Percentiles rank a stretch among this genome's conserved stretches.
phyloP scores from a whole-genome alignment of 2,113 vertebrate genomes.

The Spheniscus mendiculus region DNA sequence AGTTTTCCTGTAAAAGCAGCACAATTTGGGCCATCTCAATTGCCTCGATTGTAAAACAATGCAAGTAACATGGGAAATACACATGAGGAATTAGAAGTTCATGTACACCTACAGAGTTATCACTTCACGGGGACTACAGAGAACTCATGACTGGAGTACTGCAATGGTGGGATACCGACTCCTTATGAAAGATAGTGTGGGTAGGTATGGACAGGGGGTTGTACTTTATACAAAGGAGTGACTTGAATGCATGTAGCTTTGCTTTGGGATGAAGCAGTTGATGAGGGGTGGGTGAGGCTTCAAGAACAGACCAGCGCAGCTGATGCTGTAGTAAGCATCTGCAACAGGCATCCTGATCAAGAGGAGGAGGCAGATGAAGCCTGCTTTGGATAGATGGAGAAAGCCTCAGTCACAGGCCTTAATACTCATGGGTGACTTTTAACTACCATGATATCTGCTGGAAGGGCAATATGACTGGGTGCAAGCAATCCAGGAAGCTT shows the following conservation, averaged over 20 bases:
- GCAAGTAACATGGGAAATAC: neutral
- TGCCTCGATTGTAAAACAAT: neutral
- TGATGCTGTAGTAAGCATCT: neutral
- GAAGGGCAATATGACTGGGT: neutral
- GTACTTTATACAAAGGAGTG: neutral
- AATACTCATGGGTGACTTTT: neutral
- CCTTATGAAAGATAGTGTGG: neutral
- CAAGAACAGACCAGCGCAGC: neutral
- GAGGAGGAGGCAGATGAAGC: neutral
- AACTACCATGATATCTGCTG: neutral
- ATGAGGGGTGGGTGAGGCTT: neutral
- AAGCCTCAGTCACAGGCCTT: neutral
- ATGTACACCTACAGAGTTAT: neutral
- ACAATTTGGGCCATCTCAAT: neutral
- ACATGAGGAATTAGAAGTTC: neutral
- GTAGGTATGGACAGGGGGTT: neutral
- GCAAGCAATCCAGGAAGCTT: neutral
- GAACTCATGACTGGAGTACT: neutral
- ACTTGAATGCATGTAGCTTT: neutral
- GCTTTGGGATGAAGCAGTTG: neutral
- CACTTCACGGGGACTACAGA: neutral
- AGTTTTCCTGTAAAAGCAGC: neutral
- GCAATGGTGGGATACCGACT: neutral
- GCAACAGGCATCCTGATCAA: neutral
- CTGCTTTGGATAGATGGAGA: neutral